A percentile compares a stretch with the other conserved stretches of the same genome.
Evolutionary conservation across 2,113 vertebrate species (phyloP).

Genomic region (Bufo bufo): DNA sequence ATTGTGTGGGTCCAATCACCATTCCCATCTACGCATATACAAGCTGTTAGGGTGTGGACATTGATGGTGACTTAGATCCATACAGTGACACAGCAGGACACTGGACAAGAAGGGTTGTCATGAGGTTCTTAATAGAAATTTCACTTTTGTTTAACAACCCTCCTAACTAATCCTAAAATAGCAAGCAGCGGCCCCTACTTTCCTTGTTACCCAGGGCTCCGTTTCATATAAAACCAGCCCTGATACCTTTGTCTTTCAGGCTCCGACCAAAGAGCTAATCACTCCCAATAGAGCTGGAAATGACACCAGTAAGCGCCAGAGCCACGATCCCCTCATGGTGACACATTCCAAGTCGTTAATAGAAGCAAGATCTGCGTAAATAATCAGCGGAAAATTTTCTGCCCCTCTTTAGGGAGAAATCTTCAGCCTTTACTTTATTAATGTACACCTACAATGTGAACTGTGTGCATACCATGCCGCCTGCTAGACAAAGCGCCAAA

Average conservation of each 20-base stretch:
- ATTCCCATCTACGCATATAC: too few species aligned
- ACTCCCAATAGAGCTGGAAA: constrained; percentile 3
- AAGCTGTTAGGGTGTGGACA: too few species aligned
- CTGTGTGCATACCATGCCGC: neutral
- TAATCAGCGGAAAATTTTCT: constrained; percentile 24
- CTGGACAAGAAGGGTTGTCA: too few species aligned
- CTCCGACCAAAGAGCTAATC: neutral
- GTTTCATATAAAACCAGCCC: too few species aligned
- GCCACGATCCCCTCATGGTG: neutral
- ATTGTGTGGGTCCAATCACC: too few species aligned
- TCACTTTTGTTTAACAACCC: too few species aligned
- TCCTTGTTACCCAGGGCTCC: too few species aligned
- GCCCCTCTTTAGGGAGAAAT: neutral
- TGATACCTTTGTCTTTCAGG: neutral
- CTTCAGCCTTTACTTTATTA: constrained; percentile 17
- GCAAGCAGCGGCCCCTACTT: neutral
- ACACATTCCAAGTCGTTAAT: constrained; percentile 45
- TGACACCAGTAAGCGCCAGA: constrained; percentile 35
- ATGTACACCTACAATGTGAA: neutral
- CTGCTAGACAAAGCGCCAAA: neutral
- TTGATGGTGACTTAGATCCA: too few species aligned
- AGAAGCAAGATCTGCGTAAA: constrained; percentile 35
- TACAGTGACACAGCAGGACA: too few species aligned
- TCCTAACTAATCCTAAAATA: neutral
- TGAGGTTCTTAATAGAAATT: too few species aligned